phyloP scores from a whole-genome alignment of 2,888 invertebrate genomes.

The Microctonus brassicae region DNA sequence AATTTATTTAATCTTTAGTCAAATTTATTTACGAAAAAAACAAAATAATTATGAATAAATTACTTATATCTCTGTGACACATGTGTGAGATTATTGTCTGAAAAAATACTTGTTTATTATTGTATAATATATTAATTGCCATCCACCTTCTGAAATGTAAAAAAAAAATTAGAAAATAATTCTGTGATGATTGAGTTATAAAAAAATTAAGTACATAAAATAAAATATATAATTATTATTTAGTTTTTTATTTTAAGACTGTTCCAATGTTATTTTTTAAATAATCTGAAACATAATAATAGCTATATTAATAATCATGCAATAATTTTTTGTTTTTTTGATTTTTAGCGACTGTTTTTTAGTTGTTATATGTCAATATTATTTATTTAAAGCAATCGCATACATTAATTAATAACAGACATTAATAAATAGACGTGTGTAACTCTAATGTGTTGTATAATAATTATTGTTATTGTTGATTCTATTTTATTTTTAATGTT shows the following conservation, averaged over 20 bases:
- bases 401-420: constrained; percentile 65
- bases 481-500: constrained; percentile 44
- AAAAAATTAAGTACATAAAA: not conserved
- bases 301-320: constrained; percentile 7
- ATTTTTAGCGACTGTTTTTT: constrained; percentile 33
- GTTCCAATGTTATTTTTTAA: not conserved
- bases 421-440: constrained; percentile 56
- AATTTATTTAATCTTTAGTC: constrained; percentile 5
- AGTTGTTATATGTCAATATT: constrained; percentile 45
- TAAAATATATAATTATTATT: not conserved
- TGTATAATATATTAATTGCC: too few relatives aligned
- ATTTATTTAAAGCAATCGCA: constrained; percentile 65
- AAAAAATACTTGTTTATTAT: not conserved
- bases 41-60: not conserved
- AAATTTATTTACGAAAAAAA: not conserved
- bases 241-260: not conserved
- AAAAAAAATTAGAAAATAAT: not conserved
- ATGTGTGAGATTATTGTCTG: not conserved
- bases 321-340: not conserved
- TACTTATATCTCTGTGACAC: not conserved
- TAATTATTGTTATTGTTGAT: constrained; percentile 44
- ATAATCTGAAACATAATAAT: not conserved
- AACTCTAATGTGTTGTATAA: constrained; percentile 23
- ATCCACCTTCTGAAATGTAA: too few relatives aligned
- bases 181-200: not conserved